Base-by-base conservation (phyloP, 2,888 invertebrate species). In the Thecocarcelia acutangulata region DNA sequence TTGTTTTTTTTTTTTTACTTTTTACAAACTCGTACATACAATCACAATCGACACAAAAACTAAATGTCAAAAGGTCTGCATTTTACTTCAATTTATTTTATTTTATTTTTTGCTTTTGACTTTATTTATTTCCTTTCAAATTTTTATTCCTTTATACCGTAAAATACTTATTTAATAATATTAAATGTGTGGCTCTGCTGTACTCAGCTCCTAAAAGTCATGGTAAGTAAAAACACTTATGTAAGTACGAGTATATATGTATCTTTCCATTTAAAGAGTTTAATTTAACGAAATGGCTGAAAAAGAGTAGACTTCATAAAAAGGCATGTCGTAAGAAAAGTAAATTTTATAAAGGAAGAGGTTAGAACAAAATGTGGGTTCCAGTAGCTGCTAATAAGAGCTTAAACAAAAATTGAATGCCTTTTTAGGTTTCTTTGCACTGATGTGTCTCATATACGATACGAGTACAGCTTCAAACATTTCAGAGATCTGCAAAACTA, bases 61-160 rank as follows among this genome's bases (percentile, higher is more conserved):
- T 58, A 66, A 79, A 79, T 68, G 73, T 68, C 73, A 73, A 79
- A 59, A 73, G 52, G 73, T 68, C 78, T 68, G 73, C 50, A 24
- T 46, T 37, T 52, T 58, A 40, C 24, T 79, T 72, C 59, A 78
- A 46, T 44, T 72, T 50, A 46, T 50, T 46, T 46, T 63, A 52
- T 17, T 37, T 46, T 8, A 8, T 33, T 33, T 33, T 33, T 8
- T 3, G 33, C 33, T 50, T 11, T 40, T 21, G 33, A 28, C 44
- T 59, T 66, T 6, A 19, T 37, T 40, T 37, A n/a, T n/a, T 19
- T 54, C 28, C 42, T 42, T 50, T 42, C 13, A 52, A 52, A 6
- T 48, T 42, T 46, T n/a, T 28, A 1, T 33, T 40, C 9, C 9
- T 9, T 1, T 33, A 8, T 33, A 9, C 33, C 33, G 33, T 33